phyloP scores from a whole-genome alignment of 1,140 invertebrate species.

The Aradophagus sp. region DNA sequence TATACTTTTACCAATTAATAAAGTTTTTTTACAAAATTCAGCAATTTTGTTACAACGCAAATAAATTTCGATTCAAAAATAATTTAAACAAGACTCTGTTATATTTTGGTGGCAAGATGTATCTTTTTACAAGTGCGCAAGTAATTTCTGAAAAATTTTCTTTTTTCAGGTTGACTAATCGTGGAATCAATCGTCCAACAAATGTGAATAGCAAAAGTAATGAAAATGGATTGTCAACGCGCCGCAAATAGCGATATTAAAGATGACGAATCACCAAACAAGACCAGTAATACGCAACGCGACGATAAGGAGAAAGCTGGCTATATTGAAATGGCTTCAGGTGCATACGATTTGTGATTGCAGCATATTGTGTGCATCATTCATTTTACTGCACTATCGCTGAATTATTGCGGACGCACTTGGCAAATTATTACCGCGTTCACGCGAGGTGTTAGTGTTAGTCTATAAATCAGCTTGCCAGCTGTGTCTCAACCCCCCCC shows the following conservation, averaged over 20 bases:
- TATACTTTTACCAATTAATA: no score
- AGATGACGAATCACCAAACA: conserved; percentile 41
- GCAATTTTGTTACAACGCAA: no score
- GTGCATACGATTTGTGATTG: conserved; percentile 58
- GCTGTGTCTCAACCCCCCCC: conserved; percentile 50
- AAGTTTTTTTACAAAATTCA: no score
- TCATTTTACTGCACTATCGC: conserved; percentile 56
- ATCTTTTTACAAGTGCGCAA: no score
- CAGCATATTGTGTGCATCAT: conserved; percentile 57
- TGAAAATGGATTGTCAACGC: conserved; percentile 41
- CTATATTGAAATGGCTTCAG: conserved; percentile 50
- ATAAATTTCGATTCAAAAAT: no score
- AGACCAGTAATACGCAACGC: conserved; percentile 40
- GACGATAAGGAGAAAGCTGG: conserved; percentile 51
- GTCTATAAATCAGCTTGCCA: conserved; percentile 56
- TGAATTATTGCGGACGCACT: conserved; percentile 59
- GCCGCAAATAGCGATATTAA: conserved; percentile 44
- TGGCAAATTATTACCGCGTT: conserved; percentile 58
- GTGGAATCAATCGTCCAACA: conserved; percentile 8
- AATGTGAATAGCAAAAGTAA: conserved; percentile 15
- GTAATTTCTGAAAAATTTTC: no score
- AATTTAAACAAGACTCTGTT: no score
- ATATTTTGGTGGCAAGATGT: no score
- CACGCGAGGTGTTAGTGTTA: conserved; percentile 57
- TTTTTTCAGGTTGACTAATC: no score